Base-by-base conservation (phyloP, 1,140 invertebrate genomes). In the Vanessa tameamea region DNA sequence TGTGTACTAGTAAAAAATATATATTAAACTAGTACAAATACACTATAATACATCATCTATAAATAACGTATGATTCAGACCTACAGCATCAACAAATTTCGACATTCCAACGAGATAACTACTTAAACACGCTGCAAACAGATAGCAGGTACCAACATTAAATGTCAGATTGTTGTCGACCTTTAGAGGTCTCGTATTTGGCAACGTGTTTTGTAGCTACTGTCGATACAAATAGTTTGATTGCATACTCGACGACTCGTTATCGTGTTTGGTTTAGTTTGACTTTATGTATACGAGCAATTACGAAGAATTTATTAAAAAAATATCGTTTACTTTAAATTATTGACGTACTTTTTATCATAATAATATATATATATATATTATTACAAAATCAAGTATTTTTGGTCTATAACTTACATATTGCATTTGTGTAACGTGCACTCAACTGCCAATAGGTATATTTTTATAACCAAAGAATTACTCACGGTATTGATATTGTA, bases 151-250 rank as follows among this genome's bases (percentile, higher is more conserved):
- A 55, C 51, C 37, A 31, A 53, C n/a, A 53, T 47, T 72, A 65
- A 64, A 65, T 63, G 63, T 66, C 63, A 63, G 63, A 26, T 57
- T 55, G 70, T 55, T 43, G 73, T 65, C 26, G 73, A 69, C 73
- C 73, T 75, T 59, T 64, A 75, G 51, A 69, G 16, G 72, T 55
- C 63, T 53, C 6, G 12, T 15, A n/a, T 73, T 68, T 68, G 72
- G 61, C 20, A 64, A 69, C 61, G 50, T 47, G 72, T 64, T 51
- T 15, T 43, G 13, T 50, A 50, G 15, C 13, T 15, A 50, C 48
- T 50, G 13, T n/a, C 13, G 48, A 14, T 50, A 15, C 48, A n/a
- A 50, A 50, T n/a, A 15, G 48, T 50, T 50, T 50, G 5, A 50
- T 50, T 50, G 37, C 37, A 43, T 8, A 43, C 37, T 43, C 37